These are phyloP conservation scores for Myopa tessellatipennis DNA, from an alignment of 2,888 invertebrate genomes.

Conservation along the genomic window DNA sequence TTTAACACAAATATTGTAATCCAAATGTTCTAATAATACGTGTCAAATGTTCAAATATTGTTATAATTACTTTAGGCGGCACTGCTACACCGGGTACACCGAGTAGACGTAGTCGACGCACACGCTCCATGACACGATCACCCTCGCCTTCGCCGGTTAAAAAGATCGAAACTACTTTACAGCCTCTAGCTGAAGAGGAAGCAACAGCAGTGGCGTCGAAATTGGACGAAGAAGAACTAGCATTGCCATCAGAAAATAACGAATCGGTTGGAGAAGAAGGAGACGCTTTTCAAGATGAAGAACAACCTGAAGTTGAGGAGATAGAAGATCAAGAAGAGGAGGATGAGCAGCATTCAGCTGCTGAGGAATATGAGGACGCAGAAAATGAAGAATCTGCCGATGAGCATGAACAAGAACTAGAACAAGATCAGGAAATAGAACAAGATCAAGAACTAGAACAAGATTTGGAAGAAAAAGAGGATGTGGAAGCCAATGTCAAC, in stretches of 20 bases:
- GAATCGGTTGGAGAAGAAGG: slow-evolving; percentile 46
- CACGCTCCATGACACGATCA: slow-evolving; percentile 65
- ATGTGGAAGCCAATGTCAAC: slow-evolving; percentile 26
- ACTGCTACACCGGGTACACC: slow-evolving; percentile 59
- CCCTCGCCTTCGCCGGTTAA: slow-evolving; percentile 62
- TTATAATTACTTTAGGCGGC: slow-evolving; percentile 44
- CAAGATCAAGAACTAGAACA: slow-evolving; percentile 38
- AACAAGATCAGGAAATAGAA: slow-evolving; percentile 39
- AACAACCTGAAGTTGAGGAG: slow-evolving; percentile 35
- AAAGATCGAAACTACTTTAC: slow-evolving; percentile 58
- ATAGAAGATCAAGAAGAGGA: slow-evolving; percentile 37
- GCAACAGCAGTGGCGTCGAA: slow-evolving; percentile 44
- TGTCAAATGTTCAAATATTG: slow-evolving; percentile 9
- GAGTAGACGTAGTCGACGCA: slow-evolving; percentile 62
- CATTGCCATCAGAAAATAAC: slow-evolving; percentile 49
- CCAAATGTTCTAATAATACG: background rate
- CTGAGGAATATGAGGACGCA: slow-evolving; percentile 27
- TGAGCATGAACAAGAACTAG: slow-evolving; percentile 38
- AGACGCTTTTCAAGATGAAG: slow-evolving; percentile 32
- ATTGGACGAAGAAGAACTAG: slow-evolving; percentile 35
- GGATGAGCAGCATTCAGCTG: slow-evolving; percentile 42
- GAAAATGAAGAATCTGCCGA: slow-evolving; percentile 31
- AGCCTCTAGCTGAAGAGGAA: slow-evolving; percentile 62
- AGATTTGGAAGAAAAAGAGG: slow-evolving; percentile 47
- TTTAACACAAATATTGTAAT: background rate